Evolutionary conservation across 2,797 vertebrate genomes (phyloP).

Genomic region (Rhinophrynus dorsalis): DNA sequence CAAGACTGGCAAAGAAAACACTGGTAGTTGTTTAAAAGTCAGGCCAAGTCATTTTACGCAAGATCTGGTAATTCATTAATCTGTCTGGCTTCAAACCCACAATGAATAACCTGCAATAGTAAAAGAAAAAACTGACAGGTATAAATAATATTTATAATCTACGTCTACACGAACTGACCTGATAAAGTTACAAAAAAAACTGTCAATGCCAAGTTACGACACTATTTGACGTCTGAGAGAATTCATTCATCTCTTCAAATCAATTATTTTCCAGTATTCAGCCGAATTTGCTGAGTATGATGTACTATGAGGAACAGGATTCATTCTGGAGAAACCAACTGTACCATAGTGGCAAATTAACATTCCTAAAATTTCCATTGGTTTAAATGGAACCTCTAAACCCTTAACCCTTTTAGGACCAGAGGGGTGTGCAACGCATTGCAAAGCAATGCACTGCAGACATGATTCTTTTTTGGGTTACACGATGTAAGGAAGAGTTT

Average conservation of each 20-base stretch:
- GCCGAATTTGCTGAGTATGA: conserved; percentile 54
- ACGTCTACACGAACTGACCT: conserved; percentile 54
- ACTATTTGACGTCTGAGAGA: conserved; percentile 53
- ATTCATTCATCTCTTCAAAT: conserved; percentile 59
- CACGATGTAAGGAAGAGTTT: too few species aligned
- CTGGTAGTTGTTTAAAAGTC: conserved; percentile 67
- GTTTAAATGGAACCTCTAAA: too few species aligned
- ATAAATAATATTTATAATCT: conserved; percentile 51
- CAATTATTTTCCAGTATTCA: conserved; percentile 29
- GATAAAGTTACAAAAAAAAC: conserved; percentile 50
- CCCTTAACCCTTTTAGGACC: too few species aligned
- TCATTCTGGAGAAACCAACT: too few species aligned
- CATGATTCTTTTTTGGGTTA: conserved; percentile 56
- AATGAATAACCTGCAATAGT: conserved; percentile 72
- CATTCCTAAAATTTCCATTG: too few species aligned
- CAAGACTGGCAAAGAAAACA: conserved; percentile 68
- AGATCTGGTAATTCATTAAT: conserved; percentile 83
- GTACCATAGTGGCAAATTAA: too few species aligned
- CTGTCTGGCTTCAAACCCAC: conserved; percentile 67
- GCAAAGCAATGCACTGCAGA: too few species aligned
- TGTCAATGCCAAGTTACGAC: conserved; percentile 51
- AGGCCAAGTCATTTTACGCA: conserved; percentile 74
- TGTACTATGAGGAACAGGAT: too few species aligned
- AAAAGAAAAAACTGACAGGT: conserved; percentile 57
- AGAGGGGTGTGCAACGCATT: too few species aligned